A percentile compares a stretch with the other conserved stretches of the same genome.
phyloP scores from a whole-genome alignment of 2,888 invertebrate genomes.

The Nomada goodeniana region DNA sequence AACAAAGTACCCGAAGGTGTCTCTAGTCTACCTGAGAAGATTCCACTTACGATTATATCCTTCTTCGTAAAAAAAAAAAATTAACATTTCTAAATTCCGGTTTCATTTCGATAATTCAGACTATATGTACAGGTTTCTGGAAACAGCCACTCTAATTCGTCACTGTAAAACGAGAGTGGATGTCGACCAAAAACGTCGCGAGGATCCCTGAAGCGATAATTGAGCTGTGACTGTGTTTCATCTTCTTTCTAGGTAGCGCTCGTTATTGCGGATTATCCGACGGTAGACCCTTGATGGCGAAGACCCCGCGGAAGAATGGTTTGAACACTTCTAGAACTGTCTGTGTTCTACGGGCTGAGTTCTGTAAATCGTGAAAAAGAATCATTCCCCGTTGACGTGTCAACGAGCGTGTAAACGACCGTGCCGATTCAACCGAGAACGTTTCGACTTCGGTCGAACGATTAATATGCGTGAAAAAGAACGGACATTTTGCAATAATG shows the following conservation, averaged over 20 bases:
- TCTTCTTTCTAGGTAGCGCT: background rate
- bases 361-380: conserved; percentile 86
- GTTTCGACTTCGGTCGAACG: background rate
- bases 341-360: conserved; percentile 91
- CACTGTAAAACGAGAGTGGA: background rate
- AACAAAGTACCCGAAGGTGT: background rate
- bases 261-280: conserved; percentile 76
- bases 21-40: background rate
- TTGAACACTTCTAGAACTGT: conserved; percentile 90
- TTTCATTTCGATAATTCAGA: conserved; percentile 8
- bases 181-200: background rate
- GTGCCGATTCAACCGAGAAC: too few relatives aligned
- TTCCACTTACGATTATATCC: background rate
- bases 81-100: background rate
- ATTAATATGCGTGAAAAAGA: background rate
- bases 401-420: too few relatives aligned
- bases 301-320: conserved; percentile 90
- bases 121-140: conserved; percentile 15
- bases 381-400: conserved; percentile 9
- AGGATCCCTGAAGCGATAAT: conserved; percentile 46
- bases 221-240: conserved; percentile 34
- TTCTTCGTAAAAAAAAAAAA: background rate
- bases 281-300: conserved; percentile 89
- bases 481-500: conserved; percentile 23
- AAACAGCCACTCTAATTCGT: background rate